Conservation (phyloP, 2,113 vertebrate species). For the Megaceryle maxima region DNA sequence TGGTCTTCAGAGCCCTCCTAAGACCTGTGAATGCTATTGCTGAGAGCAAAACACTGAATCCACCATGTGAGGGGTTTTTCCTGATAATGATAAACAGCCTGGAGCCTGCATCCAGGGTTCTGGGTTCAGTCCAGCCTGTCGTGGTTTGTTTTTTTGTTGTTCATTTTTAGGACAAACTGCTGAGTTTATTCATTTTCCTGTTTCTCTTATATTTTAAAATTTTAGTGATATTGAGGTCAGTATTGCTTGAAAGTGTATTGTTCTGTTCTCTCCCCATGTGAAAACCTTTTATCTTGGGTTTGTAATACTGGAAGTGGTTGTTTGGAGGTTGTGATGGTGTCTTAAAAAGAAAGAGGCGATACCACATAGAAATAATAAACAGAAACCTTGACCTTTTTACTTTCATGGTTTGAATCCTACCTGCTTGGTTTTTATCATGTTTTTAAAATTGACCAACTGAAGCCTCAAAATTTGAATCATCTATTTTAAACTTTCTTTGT, state of each 20-base stretch:
- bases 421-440: neutral
- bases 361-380: neutral
- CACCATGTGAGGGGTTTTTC: fast-evolving
- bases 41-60: neutral
- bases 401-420: neutral
- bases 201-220: neutral
- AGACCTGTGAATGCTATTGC: neutral
- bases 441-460: neutral
- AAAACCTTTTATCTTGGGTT: neutral
- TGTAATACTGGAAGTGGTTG: neutral
- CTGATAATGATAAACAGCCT: neutral
- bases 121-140: neutral
- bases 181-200: fast-evolving
- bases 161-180: neutral
- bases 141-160: neutral
- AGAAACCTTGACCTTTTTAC: neutral
- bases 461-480: neutral
- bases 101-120: neutral
- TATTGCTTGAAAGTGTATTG: neutral
- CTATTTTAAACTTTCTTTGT: neutral
- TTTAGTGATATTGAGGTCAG: neutral
- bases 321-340: neutral
- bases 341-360: neutral
- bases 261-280: neutral
- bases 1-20: neutral